Percentiles rank a stretch among this genome's conserved stretches.
Conservation (phyloP, 2,113 vertebrate genomes). For the Vombatus ursinus region DNA sequence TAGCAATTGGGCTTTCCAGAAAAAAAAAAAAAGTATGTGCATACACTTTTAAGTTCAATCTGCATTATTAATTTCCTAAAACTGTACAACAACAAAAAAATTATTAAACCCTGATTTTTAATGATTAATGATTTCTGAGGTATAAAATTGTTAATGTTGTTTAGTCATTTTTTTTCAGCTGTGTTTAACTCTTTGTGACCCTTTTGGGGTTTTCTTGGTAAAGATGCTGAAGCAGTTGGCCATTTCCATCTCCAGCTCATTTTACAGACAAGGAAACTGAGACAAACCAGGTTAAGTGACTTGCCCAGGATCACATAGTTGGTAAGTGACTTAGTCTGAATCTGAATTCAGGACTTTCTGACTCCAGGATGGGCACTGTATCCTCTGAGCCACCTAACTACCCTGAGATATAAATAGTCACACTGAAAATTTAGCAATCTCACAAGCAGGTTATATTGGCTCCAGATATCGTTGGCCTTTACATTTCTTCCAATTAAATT, state of each 20-base stretch:
- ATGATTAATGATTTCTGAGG: background rate
- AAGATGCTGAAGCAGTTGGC: too few relatives aligned
- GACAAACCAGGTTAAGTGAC: background rate
- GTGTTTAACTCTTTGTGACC: too few relatives aligned
- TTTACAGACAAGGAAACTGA: background rate
- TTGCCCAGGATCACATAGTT: background rate
- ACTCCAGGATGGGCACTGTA: background rate
- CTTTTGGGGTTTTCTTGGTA: too few relatives aligned
- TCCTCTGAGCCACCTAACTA: background rate
- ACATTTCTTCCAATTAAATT: background rate
- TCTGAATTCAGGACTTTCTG: background rate
- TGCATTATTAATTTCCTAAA: background rate
- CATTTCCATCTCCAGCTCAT: background rate
- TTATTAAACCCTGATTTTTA: background rate
- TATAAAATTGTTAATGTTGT: too few relatives aligned
- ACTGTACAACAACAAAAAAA: background rate
- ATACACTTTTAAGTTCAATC: background rate
- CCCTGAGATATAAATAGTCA: background rate
- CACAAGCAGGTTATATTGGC: background rate
- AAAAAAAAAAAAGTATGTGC: background rate
- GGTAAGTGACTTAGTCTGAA: background rate
- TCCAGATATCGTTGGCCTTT: background rate
- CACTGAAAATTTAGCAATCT: background rate
- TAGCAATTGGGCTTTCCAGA: background rate
- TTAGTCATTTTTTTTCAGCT: too few relatives aligned